These are phyloP conservation scores for Lepus oiostolus DNA, from an alignment of 2,797 vertebrate species.

Conservation along the genomic window DNA sequence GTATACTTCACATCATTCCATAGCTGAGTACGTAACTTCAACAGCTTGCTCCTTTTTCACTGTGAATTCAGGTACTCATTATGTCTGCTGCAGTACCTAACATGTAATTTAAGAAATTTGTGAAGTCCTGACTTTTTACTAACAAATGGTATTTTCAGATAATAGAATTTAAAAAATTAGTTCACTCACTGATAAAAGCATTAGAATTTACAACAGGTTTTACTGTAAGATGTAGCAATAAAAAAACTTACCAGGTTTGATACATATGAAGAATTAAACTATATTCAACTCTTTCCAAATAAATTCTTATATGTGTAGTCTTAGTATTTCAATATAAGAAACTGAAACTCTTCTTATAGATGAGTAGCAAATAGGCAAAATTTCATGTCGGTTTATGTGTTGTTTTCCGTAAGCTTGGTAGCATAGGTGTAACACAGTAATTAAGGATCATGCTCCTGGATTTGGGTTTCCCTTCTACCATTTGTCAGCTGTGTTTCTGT, in stretches of 20 bases:
- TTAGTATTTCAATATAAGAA: not conserved
- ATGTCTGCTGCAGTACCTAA: not conserved
- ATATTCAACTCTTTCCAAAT: not conserved
- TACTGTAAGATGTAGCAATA: constrained; percentile 15
- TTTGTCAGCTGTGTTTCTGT: not conserved
- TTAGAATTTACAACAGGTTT: constrained; percentile 5
- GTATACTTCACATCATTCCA: not conserved
- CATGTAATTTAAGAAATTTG: constrained; percentile 25
- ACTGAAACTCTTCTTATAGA: not conserved
- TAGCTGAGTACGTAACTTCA: not conserved
- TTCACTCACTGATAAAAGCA: constrained; percentile 6
- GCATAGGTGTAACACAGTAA: not conserved
- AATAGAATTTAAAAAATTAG: not conserved
- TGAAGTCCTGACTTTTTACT: constrained; percentile 13
- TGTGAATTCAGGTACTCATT: not conserved
- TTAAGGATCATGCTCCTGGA: not conserved
- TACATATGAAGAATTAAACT: constrained; percentile 29
- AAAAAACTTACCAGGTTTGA: not conserved
- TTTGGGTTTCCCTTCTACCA: not conserved
- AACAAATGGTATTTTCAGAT: constrained; percentile 37
- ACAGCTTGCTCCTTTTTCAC: not conserved
- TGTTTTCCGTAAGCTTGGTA: not conserved
- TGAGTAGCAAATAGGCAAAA: not conserved
- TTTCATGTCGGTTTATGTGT: not conserved
- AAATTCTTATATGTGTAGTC: not conserved